A percentile compares a stretch with the other conserved stretches of the same genome.
Evolutionary conservation across 2,888 invertebrate genomes (phyloP).

Genomic region (Chromoteleia sp.): DNA sequence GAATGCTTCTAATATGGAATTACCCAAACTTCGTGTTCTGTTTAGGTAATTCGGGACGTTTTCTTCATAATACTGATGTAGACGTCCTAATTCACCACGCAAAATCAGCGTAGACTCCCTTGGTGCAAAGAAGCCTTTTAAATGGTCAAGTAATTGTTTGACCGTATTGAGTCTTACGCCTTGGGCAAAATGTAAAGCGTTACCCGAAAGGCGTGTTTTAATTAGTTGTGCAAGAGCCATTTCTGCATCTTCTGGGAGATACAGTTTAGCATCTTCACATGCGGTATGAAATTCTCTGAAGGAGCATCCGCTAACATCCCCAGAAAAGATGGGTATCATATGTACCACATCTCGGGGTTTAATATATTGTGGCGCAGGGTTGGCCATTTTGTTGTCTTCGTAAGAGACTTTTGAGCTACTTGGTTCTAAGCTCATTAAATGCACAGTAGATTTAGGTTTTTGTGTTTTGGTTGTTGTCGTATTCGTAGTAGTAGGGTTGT

Average conservation of each 20-base stretch:
- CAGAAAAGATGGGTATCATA: too few relatives aligned
- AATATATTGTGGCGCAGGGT: too few relatives aligned
- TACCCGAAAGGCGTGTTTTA: constrained; percentile 12
- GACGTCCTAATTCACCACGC: constrained; percentile 28
- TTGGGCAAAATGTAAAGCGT: neutral
- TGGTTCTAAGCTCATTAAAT: too few relatives aligned
- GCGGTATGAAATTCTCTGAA: too few relatives aligned
- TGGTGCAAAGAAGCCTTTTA: constrained; percentile 30
- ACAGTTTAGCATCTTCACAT: neutral
- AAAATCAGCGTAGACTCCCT: constrained; percentile 1
- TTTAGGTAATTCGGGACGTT: constrained; percentile 38
- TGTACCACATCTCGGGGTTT: too few relatives aligned
- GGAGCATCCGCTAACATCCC: too few relatives aligned
- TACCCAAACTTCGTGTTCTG: constrained; percentile 21
- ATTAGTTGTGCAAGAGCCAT: neutral
- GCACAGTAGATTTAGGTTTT: too few relatives aligned
- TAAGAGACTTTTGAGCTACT: too few relatives aligned
- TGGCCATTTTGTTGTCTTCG: too few relatives aligned
- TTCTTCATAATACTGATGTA: constrained; percentile 41
- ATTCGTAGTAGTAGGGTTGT: too few relatives aligned
- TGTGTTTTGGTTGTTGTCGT: too few relatives aligned
- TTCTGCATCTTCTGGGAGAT: neutral
- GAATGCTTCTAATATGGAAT: constrained; percentile 24
- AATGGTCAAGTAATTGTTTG: neutral
- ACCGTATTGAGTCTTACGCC: neutral